phyloP scores from a whole-genome alignment of 2,888 invertebrate species.

The Sarcophaga variegata region DNA sequence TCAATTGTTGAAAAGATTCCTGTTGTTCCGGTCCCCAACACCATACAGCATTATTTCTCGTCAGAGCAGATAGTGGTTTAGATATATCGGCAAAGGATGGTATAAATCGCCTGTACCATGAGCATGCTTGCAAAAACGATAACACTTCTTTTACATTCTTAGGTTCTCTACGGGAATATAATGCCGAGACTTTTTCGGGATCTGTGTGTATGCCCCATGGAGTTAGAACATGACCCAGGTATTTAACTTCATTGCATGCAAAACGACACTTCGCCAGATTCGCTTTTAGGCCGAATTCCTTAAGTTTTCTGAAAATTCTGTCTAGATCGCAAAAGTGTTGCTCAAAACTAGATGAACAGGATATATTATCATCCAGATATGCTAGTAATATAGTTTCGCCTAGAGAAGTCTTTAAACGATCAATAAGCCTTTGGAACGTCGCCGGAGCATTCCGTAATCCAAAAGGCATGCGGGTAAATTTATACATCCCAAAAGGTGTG shows the following conservation, averaged over 20 bases:
- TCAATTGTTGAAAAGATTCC: conserved; percentile 47
- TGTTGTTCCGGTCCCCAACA: conserved; percentile 41
- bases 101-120: no score
- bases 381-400: conserved; percentile 66
- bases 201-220: background rate
- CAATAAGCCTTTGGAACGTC: conserved; percentile 55
- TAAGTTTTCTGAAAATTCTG: no score
- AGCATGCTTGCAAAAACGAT: conserved; percentile 58
- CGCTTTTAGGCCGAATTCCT: no score
- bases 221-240: no score
- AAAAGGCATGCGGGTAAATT: conserved; percentile 67
- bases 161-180: conserved; percentile 35
- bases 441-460: conserved; percentile 66
- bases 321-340: no score
- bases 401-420: conserved; percentile 50
- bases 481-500: conserved; percentile 44
- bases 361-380: conserved; percentile 74
- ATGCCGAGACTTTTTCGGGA: conserved; percentile 30
- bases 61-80: conserved; percentile 73
- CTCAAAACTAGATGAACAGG: conserved; percentile 70
- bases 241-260: no score
- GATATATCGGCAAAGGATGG: conserved; percentile 57
- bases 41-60: conserved; percentile 69
- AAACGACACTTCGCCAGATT: no score
- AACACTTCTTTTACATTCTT: conserved; percentile 71